Conservation (phyloP, 2,888 invertebrate genomes). For the Entomobrya proxima region DNA sequence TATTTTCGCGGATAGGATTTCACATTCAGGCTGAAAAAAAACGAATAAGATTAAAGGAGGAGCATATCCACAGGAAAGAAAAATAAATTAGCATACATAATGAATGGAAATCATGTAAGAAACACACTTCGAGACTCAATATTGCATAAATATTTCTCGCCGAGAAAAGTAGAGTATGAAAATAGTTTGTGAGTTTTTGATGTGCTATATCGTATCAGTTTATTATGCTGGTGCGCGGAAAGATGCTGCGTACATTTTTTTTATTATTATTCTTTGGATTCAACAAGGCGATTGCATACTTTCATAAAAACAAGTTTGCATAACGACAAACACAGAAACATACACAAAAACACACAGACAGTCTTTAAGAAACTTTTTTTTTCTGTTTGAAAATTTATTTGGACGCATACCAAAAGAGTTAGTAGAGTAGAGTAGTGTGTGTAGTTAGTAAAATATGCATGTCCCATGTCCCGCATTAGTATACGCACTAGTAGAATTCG, state of each 20-base stretch:
- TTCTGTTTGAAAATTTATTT: constrained; percentile 26
- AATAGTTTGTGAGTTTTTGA: neutral
- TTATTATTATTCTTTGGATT: neutral
- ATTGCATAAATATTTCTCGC: constrained; percentile 29
- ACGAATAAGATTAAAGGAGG: too few species aligned
- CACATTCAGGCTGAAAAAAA: too few species aligned
- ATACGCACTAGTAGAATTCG: too few species aligned
- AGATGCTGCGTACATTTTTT: too few species aligned
- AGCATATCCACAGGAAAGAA: too few species aligned
- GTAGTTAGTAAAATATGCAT: neutral
- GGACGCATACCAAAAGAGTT: constrained; percentile 33
- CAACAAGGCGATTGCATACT: neutral
- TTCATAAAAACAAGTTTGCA: neutral
- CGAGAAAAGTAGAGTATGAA: neutral
- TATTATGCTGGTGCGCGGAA: neutral
- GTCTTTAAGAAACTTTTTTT: neutral
- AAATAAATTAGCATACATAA: too few species aligned
- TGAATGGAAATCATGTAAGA: constrained; percentile 18
- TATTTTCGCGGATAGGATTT: too few species aligned
- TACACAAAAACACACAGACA: neutral
- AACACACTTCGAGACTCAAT: neutral
- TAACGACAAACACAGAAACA: neutral
- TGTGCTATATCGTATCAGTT: neutral
- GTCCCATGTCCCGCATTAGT: too few species aligned
- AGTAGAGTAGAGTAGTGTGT: neutral